phyloP scores from a whole-genome alignment of 2,888 invertebrate genomes.

The Cristatella mucedo region DNA sequence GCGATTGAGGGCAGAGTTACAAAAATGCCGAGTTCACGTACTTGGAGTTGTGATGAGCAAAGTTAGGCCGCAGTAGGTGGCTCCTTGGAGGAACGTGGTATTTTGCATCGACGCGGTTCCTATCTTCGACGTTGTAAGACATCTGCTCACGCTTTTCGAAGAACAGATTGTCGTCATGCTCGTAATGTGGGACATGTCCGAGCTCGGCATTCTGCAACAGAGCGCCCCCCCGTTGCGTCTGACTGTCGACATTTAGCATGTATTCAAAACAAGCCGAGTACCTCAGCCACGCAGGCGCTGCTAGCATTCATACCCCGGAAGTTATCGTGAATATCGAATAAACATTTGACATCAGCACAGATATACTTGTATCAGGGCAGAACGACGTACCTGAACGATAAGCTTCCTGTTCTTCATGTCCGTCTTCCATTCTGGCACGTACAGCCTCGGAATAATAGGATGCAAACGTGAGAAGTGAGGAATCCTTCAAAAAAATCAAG shows the following conservation, averaged over 20 bases:
- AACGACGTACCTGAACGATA: constrained; percentile 23
- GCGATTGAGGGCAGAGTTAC: no score
- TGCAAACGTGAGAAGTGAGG: constrained; percentile 29
- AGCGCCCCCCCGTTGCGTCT: no score
- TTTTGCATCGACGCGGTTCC: constrained; percentile 27
- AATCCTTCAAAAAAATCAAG: constrained; percentile 21
- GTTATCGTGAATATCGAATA: no score
- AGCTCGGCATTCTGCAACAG: constrained; percentile 28
- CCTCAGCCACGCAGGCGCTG: no score
- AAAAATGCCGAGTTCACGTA: no score
- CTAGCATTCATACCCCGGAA: no score
- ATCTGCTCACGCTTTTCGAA: constrained; percentile 36
- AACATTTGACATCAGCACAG: no score
- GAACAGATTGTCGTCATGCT: constrained; percentile 36
- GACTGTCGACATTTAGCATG: no score
- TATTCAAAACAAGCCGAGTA: no score
- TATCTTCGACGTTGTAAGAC: constrained; percentile 33
- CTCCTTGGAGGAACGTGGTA: constrained; percentile 23
- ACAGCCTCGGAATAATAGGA: constrained; percentile 29
- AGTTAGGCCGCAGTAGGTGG: constrained; percentile 23
- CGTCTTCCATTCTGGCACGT: constrained; percentile 36
- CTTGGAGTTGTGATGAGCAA: constrained; percentile 6
- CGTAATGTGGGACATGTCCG: constrained; percentile 31
- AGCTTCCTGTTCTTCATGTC: constrained; percentile 35
- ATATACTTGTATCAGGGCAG: neutral